These are phyloP conservation scores for Musca domestica DNA, from an alignment of 1,140 invertebrate genomes.

Conservation along the genomic window DNA sequence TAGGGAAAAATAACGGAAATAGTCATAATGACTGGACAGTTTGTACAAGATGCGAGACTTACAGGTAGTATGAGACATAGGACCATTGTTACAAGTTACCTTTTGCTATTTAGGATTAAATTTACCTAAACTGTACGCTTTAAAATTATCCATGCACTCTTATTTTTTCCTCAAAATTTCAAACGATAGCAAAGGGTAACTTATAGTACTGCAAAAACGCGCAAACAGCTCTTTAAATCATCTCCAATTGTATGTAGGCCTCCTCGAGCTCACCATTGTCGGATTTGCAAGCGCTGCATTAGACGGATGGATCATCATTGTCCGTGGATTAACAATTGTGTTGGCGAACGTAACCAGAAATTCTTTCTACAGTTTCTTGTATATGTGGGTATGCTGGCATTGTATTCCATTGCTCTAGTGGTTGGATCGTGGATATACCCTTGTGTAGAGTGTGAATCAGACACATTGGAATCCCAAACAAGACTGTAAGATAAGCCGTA, in stretches of 20 bases:
- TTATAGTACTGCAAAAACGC: too few species aligned
- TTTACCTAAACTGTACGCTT: too few species aligned
- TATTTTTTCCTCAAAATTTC: too few species aligned
- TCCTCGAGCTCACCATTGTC: constrained; percentile 83
- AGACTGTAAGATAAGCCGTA: constrained; percentile 82
- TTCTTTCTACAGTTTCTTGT: constrained; percentile 91
- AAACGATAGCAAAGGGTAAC: too few species aligned
- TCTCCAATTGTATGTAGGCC: too few species aligned
- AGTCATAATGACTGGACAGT: constrained; percentile 80
- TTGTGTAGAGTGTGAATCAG: constrained; percentile 67
- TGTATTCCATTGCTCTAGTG: constrained; percentile 72
- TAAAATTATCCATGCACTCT: too few species aligned
- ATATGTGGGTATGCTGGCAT: constrained; percentile 67
- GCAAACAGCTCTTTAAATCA: too few species aligned
- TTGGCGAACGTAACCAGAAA: constrained; percentile 91
- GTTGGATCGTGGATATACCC: constrained; percentile 74
- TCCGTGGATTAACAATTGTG: constrained; percentile 89
- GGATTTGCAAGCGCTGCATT: constrained; percentile 85
- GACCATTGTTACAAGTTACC: too few species aligned
- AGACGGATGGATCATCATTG: constrained; percentile 88
- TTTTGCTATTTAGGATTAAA: too few species aligned
- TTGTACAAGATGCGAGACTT: constrained; percentile 81
- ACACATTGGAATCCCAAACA: constrained; percentile 69
- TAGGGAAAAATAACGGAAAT: constrained; percentile 53
- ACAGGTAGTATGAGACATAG: constrained; percentile 40